A percentile compares a stretch with the other conserved stretches of the same genome.
These are phyloP conservation scores for Stegostoma tigrinum DNA, from an alignment of 2,113 vertebrate species.

Conservation along the genomic window DNA sequence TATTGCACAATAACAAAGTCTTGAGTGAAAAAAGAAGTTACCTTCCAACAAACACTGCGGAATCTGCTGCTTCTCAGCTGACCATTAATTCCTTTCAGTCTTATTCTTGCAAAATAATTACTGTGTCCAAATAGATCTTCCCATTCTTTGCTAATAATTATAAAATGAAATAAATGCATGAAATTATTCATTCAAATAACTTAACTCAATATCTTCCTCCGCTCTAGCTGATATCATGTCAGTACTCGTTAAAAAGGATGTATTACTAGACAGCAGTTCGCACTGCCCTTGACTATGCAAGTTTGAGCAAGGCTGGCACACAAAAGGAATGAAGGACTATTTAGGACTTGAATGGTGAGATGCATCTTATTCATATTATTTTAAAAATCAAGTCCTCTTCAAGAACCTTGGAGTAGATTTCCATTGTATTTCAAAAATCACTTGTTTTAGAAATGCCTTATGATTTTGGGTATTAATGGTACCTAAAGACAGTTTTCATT, in stretches of 20 bases:
- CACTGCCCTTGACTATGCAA: not conserved
- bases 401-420: not conserved
- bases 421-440: not conserved
- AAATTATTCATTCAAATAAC: slow-evolving; percentile 46
- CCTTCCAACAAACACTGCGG: slow-evolving; percentile 84
- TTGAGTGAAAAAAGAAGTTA: slow-evolving; percentile 51
- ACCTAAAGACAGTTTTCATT: not conserved
- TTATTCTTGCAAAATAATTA: slow-evolving; percentile 98
- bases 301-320: not conserved
- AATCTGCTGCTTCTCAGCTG: slow-evolving; percentile 86
- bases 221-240: slow-evolving; percentile 61
- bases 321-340: not conserved
- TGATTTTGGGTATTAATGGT: not conserved
- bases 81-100: slow-evolving; percentile 95
- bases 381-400: not conserved
- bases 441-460: not conserved
- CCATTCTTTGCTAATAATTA: slow-evolving; percentile 80
- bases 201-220: slow-evolving; percentile 46
- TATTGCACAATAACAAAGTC: slow-evolving; percentile 1
- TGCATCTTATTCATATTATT: not conserved
- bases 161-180: slow-evolving; percentile 66
- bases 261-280: not conserved
- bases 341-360: not conserved
- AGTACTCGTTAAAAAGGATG: slow-evolving; percentile 57
- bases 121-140: slow-evolving; percentile 99